Conservation (phyloP, 2,113 vertebrate genomes). For the Nerophis lumbriciformis region DNA sequence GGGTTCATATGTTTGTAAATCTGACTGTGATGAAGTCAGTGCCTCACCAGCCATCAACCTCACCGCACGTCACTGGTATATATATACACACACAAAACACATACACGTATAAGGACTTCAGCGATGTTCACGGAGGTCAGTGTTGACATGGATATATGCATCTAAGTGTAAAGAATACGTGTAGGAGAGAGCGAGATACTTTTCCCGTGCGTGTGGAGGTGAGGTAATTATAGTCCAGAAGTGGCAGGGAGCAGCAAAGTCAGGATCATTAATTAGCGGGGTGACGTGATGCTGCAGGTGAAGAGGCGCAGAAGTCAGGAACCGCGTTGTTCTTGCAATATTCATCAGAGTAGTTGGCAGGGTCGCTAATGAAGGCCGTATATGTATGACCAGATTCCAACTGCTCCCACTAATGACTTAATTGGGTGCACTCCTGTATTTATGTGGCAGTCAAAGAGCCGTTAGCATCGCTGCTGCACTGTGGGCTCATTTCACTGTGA, state of each 20-base stretch:
- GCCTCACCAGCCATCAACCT: too few species aligned
- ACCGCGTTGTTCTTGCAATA: slow-evolving; percentile 53
- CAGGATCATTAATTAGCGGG: slow-evolving; percentile 59
- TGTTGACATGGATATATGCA: slow-evolving; percentile 31
- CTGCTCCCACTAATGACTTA: slow-evolving; percentile 51
- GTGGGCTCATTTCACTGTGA: slow-evolving; percentile 35
- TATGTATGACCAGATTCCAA: slow-evolving; percentile 49
- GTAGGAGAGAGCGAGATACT: background rate
- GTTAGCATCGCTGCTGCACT: slow-evolving; percentile 32
- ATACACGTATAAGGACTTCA: too few species aligned
- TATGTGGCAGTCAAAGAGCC: slow-evolving; percentile 37
- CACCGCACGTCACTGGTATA: too few species aligned
- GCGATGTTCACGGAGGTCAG: slow-evolving; percentile 11
- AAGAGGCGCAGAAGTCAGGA: slow-evolving; percentile 29
- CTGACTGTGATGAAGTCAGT: too few species aligned
- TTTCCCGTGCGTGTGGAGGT: slow-evolving; percentile 15
- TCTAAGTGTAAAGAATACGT: slow-evolving; percentile 6
- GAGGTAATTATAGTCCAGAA: slow-evolving; percentile 46
- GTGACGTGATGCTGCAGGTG: slow-evolving; percentile 45
- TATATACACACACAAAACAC: too few species aligned
- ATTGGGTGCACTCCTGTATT: slow-evolving; percentile 36
- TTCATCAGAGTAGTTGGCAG: slow-evolving; percentile 53
- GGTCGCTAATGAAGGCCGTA: slow-evolving; percentile 58
- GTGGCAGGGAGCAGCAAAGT: slow-evolving; percentile 43
- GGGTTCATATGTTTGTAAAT: too few species aligned